Conservation (phyloP, 2,113 vertebrate species). For the Dicrurus megarhynchus region DNA sequence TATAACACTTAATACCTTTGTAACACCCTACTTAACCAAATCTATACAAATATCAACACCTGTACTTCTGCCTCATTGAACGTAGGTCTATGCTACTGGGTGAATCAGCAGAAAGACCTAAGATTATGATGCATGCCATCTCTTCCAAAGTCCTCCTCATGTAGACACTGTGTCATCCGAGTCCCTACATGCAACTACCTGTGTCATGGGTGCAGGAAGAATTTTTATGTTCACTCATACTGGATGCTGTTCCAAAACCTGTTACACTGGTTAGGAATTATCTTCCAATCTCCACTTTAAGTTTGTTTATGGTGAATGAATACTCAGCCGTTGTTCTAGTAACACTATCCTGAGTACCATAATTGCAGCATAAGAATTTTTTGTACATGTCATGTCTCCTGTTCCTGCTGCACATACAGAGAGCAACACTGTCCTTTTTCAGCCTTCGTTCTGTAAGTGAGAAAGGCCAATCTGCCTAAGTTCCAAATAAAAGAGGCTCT, state of each 20-base stretch:
- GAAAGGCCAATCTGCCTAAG: neutral
- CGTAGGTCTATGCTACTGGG: neutral
- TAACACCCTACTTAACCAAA: neutral
- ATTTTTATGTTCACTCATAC: neutral
- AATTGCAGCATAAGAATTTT: neutral
- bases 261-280: neutral
- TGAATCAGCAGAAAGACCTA: neutral
- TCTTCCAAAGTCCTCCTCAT: neutral
- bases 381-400: neutral
- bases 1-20: neutral
- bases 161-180: neutral
- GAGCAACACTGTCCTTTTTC: neutral
- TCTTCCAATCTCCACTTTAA: neutral
- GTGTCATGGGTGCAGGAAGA: neutral
- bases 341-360: neutral
- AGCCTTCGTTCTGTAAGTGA: neutral
- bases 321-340: neutral
- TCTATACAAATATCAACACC: neutral
- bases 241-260: neutral
- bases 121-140: neutral
- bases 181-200: neutral
- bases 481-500: neutral
- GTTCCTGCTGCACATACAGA: neutral
- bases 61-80: neutral
- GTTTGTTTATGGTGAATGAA: neutral